phyloP scores from a whole-genome alignment of 2,888 invertebrate genomes.

The Tinea semifulvella region DNA sequence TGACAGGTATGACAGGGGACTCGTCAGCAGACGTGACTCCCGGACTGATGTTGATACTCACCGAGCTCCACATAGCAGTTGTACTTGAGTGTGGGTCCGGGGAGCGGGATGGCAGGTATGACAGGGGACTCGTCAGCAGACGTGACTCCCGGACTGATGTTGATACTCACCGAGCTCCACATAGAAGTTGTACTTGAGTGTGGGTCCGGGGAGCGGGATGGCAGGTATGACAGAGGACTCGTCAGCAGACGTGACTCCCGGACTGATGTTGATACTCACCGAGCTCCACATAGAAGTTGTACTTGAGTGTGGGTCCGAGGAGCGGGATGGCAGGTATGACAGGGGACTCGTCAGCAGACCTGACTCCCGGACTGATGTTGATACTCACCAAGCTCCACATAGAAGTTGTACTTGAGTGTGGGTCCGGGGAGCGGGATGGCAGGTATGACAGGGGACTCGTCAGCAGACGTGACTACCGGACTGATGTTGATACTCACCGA shows the following conservation, averaged over 20 bases:
- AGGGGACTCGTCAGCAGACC: conserved; percentile 45
- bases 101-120: conserved; percentile 20
- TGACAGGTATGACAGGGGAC: conserved; percentile 24
- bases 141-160: no score
- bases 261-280: no score
- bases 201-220: conserved; percentile 34
- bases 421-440: conserved; percentile 28
- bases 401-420: conserved; percentile 87
- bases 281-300: conserved; percentile 86
- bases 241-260: no score
- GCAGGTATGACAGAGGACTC: conserved; percentile 28
- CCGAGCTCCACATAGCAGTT: conserved; percentile 88
- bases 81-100: conserved; percentile 74
- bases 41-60: no score
- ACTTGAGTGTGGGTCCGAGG: conserved; percentile 71
- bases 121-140: conserved; percentile 38
- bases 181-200: conserved; percentile 87
- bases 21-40: no score
- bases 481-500: no score
- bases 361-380: no score
- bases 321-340: conserved; percentile 20
- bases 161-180: conserved; percentile 82
- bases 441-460: conserved; percentile 31
- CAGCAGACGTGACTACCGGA: no score
- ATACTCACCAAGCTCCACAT: conserved; percentile 81